A percentile compares a stretch with the other conserved stretches of the same genome.
Evolutionary conservation across 2,113 vertebrate genomes (phyloP).

Genomic region (Numida meleagris): DNA sequence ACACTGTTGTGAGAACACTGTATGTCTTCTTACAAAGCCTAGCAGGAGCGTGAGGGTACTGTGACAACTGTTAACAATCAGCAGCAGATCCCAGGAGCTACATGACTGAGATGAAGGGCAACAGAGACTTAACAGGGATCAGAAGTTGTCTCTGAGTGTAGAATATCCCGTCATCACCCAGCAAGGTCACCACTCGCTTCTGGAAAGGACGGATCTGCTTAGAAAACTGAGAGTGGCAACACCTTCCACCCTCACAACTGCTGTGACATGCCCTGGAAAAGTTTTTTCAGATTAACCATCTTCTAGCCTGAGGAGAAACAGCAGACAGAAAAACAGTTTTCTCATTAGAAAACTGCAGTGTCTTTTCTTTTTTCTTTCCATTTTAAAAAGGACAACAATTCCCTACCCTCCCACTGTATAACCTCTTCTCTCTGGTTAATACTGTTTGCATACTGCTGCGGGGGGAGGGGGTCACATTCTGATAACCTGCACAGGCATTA

Average conservation of each 20-base stretch:
- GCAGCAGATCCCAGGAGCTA: neutral
- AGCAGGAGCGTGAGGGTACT: neutral
- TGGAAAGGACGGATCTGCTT: neutral
- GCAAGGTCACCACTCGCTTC: neutral
- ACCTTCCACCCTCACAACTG: neutral
- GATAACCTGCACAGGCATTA: neutral
- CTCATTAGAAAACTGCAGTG: neutral
- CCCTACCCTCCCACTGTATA: neutral
- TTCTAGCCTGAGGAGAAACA: neutral
- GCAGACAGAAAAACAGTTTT: neutral
- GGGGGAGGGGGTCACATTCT: neutral
- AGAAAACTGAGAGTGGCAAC: neutral
- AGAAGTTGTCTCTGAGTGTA: neutral
- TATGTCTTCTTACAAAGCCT: neutral
- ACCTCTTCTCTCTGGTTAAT: neutral
- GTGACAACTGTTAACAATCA: neutral
- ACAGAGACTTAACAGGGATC: neutral
- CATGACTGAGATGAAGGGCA: neutral
- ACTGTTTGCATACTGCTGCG: neutral
- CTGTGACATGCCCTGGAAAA: neutral
- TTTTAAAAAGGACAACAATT: neutral
- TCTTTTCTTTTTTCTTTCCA: neutral
- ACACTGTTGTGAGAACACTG: neutral
- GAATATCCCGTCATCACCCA: rapidly evolving
- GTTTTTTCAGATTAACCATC: neutral